Percentiles rank a stretch among this genome's conserved stretches.
Conservation (phyloP, 2,888 invertebrate genomes). For the Malthinus seriepunctatus region DNA sequence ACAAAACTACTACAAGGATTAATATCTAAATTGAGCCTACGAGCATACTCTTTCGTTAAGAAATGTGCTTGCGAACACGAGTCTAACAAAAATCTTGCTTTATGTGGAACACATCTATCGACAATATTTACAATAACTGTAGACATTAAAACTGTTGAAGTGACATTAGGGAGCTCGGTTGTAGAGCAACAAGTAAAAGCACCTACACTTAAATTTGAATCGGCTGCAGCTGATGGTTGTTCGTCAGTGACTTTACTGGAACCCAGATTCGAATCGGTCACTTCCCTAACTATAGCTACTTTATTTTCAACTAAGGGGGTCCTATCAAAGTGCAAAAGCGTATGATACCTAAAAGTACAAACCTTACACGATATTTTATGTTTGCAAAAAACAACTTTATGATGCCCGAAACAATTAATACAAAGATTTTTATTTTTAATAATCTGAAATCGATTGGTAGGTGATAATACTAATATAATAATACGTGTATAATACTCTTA, state of each 20-base stretch:
- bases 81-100: neutral
- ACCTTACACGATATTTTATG: neutral
- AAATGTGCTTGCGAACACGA: neutral
- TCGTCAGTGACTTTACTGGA: too few relatives aligned
- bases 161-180: too few relatives aligned
- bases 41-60: neutral
- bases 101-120: neutral
- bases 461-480: neutral
- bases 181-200: too few relatives aligned
- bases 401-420: neutral
- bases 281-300: too few relatives aligned
- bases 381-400: neutral
- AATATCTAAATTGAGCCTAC: neutral
- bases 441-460: neutral
- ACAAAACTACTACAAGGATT: constrained; percentile 10
- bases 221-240: too few relatives aligned
- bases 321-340: too few relatives aligned
- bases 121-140: too few relatives aligned
- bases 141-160: too few relatives aligned
- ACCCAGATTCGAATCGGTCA: too few relatives aligned
- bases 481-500: constrained; percentile 2
- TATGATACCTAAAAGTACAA: neutral
- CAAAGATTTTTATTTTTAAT: neutral
- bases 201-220: too few relatives aligned
- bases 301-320: too few relatives aligned